Percentiles rank a stretch among this genome's conserved stretches.
Evolutionary conservation across 2,888 invertebrate species (phyloP).

Genomic region (Tetragonula carbonaria): DNA sequence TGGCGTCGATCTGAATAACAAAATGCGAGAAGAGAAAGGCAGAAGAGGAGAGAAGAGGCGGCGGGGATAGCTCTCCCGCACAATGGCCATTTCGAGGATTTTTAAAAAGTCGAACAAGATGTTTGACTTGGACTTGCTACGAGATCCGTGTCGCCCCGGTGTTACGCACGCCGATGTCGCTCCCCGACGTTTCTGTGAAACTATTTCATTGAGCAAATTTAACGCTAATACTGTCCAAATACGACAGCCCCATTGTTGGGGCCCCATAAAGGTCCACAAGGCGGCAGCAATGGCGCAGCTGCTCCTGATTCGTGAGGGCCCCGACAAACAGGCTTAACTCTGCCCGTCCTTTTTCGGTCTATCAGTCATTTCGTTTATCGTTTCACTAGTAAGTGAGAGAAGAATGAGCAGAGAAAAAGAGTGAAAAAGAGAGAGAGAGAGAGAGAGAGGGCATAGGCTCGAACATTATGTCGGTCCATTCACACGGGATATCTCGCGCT

Average conservation of each 20-base stretch:
- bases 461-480: slow-evolving; percentile 79
- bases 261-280: slow-evolving; percentile 63
- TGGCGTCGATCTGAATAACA: no score
- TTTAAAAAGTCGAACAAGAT: slow-evolving; percentile 1
- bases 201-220: slow-evolving; percentile 81
- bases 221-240: slow-evolving; percentile 83
- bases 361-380: slow-evolving; percentile 73
- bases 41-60: background rate
- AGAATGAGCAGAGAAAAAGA: slow-evolving; percentile 15
- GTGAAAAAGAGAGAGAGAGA: slow-evolving; percentile 1
- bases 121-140: background rate
- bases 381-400: slow-evolving; percentile 54
- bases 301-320: slow-evolving; percentile 68
- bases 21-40: background rate
- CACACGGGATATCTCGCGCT: slow-evolving; percentile 57
- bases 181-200: slow-evolving; percentile 59
- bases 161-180: slow-evolving; percentile 31
- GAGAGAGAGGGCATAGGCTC: slow-evolving; percentile 63
- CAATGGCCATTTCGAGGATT: background rate
- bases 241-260: slow-evolving; percentile 75
- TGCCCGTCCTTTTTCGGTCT: slow-evolving; percentile 71
- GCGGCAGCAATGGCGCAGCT: slow-evolving; percentile 68
- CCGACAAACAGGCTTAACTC: slow-evolving; percentile 76
- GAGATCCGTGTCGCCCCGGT: background rate
- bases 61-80: background rate